These are phyloP conservation scores for Myotis yumanensis DNA, from an alignment of 2,113 vertebrate species.

Conservation along the genomic window DNA sequence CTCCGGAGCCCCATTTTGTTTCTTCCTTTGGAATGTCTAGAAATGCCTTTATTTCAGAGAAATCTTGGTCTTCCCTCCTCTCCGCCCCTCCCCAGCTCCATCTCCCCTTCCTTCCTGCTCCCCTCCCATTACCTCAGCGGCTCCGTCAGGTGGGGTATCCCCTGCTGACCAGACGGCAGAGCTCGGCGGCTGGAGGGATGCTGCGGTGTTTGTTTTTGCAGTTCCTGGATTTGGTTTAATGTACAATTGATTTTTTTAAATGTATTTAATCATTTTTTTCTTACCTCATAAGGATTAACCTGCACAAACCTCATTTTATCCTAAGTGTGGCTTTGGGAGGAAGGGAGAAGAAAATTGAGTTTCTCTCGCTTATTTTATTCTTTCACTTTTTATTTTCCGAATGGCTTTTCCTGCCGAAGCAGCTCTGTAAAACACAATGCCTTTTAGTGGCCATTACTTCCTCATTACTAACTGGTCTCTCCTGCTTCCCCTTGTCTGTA, in stretches of 20 bases:
- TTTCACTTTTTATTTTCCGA: conserved; percentile 75
- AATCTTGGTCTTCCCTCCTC: neutral
- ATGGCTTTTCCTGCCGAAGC: conserved; percentile 66
- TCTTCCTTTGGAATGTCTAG: conserved; percentile 49
- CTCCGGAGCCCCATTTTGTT: conserved; percentile 55
- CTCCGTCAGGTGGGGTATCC: conserved; percentile 52
- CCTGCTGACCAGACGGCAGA: conserved; percentile 30
- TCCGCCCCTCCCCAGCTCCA: neutral
- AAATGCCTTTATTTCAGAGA: conserved; percentile 60
- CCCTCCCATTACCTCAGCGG: neutral
- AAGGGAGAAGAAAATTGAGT: conserved; percentile 79
- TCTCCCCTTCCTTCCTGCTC: neutral
- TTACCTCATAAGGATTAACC: conserved; percentile 81
- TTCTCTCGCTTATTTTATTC: conserved; percentile 75
- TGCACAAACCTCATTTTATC: conserved; percentile 80
- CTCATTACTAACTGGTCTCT: conserved; percentile 70
- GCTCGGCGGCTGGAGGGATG: neutral
- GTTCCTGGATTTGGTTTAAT: conserved; percentile 80
- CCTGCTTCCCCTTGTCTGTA: conserved; percentile 71
- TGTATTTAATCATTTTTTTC: conserved; percentile 81
- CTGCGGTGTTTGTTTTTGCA: conserved; percentile 61
- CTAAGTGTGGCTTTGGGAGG: conserved; percentile 80
- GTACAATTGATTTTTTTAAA: conserved; percentile 82
- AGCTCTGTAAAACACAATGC: conserved; percentile 61
- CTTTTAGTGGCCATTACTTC: conserved; percentile 65